Conservation (phyloP, 2,888 invertebrate species). For the Brassicogethes aeneus region DNA sequence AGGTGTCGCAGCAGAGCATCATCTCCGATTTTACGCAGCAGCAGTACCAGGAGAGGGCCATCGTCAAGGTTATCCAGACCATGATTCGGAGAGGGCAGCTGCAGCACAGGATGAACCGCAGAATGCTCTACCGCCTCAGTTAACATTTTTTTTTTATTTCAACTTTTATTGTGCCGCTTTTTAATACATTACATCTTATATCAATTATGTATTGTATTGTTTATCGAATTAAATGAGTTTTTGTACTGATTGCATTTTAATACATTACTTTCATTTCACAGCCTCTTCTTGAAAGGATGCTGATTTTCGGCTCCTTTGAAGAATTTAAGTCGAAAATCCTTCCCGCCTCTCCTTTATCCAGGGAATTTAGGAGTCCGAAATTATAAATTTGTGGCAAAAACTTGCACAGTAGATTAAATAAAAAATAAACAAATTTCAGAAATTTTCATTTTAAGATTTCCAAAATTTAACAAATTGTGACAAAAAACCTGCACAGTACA, state of each 20-base stretch:
- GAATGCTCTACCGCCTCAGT: conserved; percentile 90
- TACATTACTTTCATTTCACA: too few relatives aligned
- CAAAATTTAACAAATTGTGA: too few relatives aligned
- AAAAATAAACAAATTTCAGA: too few relatives aligned
- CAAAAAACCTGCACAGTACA: too few relatives aligned
- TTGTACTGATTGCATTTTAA: too few relatives aligned
- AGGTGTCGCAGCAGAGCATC: conserved; percentile 90
- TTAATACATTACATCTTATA: not conserved
- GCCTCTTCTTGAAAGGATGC: too few relatives aligned
- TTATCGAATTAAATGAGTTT: too few relatives aligned
- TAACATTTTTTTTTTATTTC: conserved; percentile 37
- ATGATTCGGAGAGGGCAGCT: conserved; percentile 95
- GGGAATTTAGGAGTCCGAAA: conserved; percentile 42
- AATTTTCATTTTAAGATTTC: too few relatives aligned
- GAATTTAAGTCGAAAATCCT: conserved; percentile 61
- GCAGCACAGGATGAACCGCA: conserved; percentile 92
- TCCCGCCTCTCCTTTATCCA: conserved; percentile 54
- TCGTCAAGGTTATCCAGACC: conserved; percentile 84
- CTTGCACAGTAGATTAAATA: too few relatives aligned
- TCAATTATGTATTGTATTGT: too few relatives aligned
- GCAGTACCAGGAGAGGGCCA: conserved; percentile 78
- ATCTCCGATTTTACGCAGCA: conserved; percentile 78
- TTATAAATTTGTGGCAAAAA: too few relatives aligned
- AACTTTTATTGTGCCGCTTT: not conserved
- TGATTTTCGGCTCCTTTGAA: conserved; percentile 59